Percentiles rank a stretch among this genome's conserved stretches.
These are phyloP conservation scores for Phalera bucephala DNA, from an alignment of 2,888 invertebrate species.

Conservation along the genomic window DNA sequence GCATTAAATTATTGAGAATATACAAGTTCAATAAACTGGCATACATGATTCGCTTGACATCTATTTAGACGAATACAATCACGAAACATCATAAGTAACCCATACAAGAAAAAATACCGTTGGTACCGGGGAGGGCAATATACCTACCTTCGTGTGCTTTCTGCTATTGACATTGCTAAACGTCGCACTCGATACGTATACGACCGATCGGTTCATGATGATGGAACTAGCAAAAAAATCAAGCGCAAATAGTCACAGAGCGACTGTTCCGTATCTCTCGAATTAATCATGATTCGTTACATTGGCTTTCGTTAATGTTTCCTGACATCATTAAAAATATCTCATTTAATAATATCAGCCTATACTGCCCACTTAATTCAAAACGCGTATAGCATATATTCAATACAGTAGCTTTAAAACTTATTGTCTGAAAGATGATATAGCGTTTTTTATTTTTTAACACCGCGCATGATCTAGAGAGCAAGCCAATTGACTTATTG, in stretches of 20 bases:
- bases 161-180: constrained; percentile 50
- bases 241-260: constrained; percentile 2
- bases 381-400: too few species aligned
- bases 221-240: constrained; percentile 21
- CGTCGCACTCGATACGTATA: constrained; percentile 35
- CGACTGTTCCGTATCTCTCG: constrained; percentile 2
- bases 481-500: too few species aligned
- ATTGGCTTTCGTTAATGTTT: too few species aligned
- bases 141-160: constrained; percentile 43
- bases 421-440: too few species aligned
- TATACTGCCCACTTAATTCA: too few species aligned
- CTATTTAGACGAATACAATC: constrained; percentile 34
- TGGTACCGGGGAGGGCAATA: constrained; percentile 47
- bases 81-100: constrained; percentile 32
- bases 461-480: too few species aligned
- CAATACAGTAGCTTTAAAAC: too few species aligned
- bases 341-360: too few species aligned
- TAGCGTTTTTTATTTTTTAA: too few species aligned
- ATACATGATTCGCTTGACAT: constrained; percentile 27
- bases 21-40: constrained; percentile 27
- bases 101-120: constrained; percentile 56
- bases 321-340: too few species aligned
- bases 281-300: too few species aligned
- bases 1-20: constrained; percentile 3
- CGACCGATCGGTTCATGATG: constrained; percentile 26